Percentiles rank a stretch among this genome's conserved stretches.
Evolutionary conservation across 2,797 vertebrate genomes (phyloP).

Genomic region (Scarus forsteni): DNA sequence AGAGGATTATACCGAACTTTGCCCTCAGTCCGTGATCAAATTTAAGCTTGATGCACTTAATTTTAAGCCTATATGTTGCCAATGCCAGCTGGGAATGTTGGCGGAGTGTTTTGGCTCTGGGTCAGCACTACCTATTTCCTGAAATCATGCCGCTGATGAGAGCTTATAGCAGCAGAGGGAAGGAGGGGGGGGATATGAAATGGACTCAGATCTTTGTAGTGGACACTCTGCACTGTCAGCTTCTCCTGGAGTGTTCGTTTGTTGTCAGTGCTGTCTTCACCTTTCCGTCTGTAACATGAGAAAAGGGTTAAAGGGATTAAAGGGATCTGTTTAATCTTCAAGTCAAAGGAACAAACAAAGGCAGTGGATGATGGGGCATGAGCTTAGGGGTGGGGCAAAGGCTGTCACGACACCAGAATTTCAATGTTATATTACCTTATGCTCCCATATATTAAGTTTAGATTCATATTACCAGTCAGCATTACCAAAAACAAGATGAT

Average conservation of each 20-base stretch:
- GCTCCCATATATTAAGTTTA: too few relatives aligned
- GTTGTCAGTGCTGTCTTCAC: background rate
- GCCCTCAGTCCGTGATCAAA: constrained; percentile 52
- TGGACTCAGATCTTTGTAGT: background rate
- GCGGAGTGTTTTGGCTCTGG: constrained; percentile 19
- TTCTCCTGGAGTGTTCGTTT: too few relatives aligned
- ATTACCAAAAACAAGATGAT: too few relatives aligned
- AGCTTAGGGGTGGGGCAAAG: too few relatives aligned
- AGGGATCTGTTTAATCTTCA: too few relatives aligned
- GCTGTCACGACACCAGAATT: too few relatives aligned
- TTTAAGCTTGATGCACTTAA: constrained; percentile 66
- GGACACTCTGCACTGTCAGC: too few relatives aligned
- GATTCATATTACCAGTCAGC: too few relatives aligned
- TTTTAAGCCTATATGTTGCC: constrained; percentile 62
- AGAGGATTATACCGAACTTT: constrained; percentile 74
- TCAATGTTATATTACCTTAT: too few relatives aligned
- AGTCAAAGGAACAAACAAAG: background rate
- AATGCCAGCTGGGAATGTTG: constrained; percentile 31
- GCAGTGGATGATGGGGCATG: too few relatives aligned
- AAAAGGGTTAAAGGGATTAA: constrained; percentile 8
- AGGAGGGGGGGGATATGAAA: background rate
- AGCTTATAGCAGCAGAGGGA: background rate
- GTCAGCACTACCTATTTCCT: constrained; percentile 38
- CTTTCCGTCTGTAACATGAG: constrained; percentile 21
- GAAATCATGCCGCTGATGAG: constrained; percentile 6